Evolutionary conservation across 2,797 vertebrate species (phyloP), one percentile per base, ranked within the genome.

Genomic region (Sebastes flavidus): DNA sequence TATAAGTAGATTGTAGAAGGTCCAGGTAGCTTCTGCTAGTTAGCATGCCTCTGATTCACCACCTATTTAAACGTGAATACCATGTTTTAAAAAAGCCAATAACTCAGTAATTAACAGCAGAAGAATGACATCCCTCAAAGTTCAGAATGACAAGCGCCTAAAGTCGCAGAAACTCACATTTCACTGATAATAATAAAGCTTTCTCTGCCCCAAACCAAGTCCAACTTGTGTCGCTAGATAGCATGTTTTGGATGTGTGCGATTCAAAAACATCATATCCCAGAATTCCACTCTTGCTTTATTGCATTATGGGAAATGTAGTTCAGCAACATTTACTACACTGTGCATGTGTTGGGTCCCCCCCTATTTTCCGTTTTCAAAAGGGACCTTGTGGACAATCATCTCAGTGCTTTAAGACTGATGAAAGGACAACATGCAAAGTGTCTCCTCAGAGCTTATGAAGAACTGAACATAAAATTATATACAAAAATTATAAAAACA

Each of bases 281-380:
- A 89, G 12, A 80, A 18, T 61, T 42, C 81, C 27, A 0, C 1
- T 8, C 38, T 42, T 42, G 12, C 1, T 1, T 6, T 4, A 38
- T 38, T 38, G 36, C 36, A 38, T 38, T 38, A 0, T 16, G 91
- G 93, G 88, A 82, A 81, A 85, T 87, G 92, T 89, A 89, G 93
- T 95, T 73, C 25, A 1, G 0, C 2, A 0, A 11, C 5, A 0
- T 36, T 3, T 1, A 55, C 5, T 6, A 3, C 3, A 6, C 1
- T n/a, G 0, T 2, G 2, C 1, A 7, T 4, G 0, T 0, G 6
- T 8, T 1, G 1, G 0, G 1, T 8, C 12, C 36, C 36, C 30
- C 36, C 36, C 36, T 38, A 38, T 38, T 38, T 38, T 38, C 12
- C 36, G 36, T 38, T 38, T 38, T 38, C 36, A 38, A 38, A 38